Evolutionary conservation across 2,888 invertebrate species (phyloP), one percentile per base, ranked within the genome.

Genomic region (Drosophila hamatofila): DNA sequence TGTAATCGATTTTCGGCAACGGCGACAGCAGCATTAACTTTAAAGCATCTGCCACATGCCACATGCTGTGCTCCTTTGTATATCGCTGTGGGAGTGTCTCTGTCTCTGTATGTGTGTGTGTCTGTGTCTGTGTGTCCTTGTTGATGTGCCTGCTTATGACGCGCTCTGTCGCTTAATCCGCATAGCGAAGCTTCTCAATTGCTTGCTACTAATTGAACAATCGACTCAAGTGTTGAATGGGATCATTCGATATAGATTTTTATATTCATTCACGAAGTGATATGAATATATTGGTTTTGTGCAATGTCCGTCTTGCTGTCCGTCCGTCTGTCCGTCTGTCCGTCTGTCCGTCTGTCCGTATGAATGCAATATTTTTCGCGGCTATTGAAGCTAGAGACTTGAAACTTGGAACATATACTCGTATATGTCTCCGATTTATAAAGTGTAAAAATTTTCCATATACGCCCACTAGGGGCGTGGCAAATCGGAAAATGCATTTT

Each of bases 1-100:
- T 72, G 57, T 58, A 86, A 84, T 84, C 83, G 83, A 84, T 84
- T 84, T 88, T 79, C 46, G 74, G 79, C 65, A 56, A 48, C 59
- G 66, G 62, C 77, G 75, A 59, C 85, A 72, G 71, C 71, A 39
- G 44, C 73, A 73, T 77, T 70, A 81, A 63, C 62, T 69, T 60
- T 49, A 60, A 70, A 57, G 73, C 42, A 52, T 23, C 48, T 67
- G 59, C 61, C 80, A 49, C 33, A 25, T 37, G 48, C n/a, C 23
- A 16, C 33, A 25, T 23, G 44, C n/a, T 25, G 33, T 23, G 37
- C 54, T 8, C 44, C 35, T 37, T 25, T 54, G 25, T 49, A 12
- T 23, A 33, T n/a, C 33, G n/a, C 39, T 11, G 0, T 41, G 18
- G 41, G 35, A 37, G 11, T 21, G n/a, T 44, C 14, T n/a, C 42